phyloP scores from a whole-genome alignment of 2,888 invertebrate species.

The Pardosa pseudoannulata region DNA sequence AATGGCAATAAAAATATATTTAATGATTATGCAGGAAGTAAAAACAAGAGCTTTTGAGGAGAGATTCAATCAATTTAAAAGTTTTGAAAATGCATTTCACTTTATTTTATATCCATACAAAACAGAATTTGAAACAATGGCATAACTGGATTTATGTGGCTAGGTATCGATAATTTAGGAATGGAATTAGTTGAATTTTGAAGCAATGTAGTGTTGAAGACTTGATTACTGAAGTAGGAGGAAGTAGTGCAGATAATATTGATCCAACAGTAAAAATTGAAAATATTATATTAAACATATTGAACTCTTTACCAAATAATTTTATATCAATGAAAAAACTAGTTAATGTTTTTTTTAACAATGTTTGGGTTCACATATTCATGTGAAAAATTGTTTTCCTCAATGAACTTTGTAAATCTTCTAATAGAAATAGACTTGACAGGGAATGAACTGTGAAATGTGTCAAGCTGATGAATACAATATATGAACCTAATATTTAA shows the following conservation, averaged over 20 bases:
- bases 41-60: slow-evolving; percentile 3
- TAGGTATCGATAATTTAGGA: neutral
- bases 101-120: slow-evolving; percentile 33
- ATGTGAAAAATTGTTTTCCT: neutral
- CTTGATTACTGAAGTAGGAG: slow-evolving; percentile 14
- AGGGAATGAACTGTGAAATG: slow-evolving; percentile 10
- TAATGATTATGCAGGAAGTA: neutral
- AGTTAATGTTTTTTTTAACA: neutral
- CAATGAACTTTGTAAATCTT: slow-evolving; percentile 28
- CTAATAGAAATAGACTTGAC: slow-evolving; percentile 24
- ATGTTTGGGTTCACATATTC: slow-evolving; percentile 16
- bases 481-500: neutral
- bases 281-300: slow-evolving; percentile 26
- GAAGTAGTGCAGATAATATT: slow-evolving; percentile 16
- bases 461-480: slow-evolving; percentile 23
- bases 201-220: slow-evolving; percentile 4
- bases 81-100: slow-evolving; percentile 29
- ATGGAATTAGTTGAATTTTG: slow-evolving; percentile 23
- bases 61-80: slow-evolving; percentile 14
- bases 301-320: slow-evolving; percentile 5
- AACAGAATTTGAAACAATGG: neutral
- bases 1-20: neutral
- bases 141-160: slow-evolving; percentile 19
- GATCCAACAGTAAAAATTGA: slow-evolving; percentile 15
- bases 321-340: slow-evolving; percentile 15